Evolutionary conservation across 1,140 invertebrate species (phyloP), one percentile per base, ranked within the genome.

Genomic region (Zaprionus vittiger): DNA sequence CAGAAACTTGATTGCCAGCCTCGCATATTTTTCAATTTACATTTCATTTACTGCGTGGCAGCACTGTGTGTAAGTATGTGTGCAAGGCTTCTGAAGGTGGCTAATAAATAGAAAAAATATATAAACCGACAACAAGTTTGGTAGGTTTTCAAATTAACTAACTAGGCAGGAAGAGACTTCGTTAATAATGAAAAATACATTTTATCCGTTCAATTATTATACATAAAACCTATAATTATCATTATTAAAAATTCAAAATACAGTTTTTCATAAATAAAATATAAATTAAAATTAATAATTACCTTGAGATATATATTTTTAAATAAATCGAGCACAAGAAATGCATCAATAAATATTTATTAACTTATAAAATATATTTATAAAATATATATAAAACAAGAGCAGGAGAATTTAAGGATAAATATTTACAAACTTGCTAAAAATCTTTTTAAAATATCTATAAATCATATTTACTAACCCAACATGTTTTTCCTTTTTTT

Each of bases 11-110:
- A 86, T 86, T 86, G 73, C 77, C 55, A 70, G 66, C 72, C 73
- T 56, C 76, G 76, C 72, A 83, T 70, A 83, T 68, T 86, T 87
- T 87, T 80, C 77, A 83, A 86, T 86, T 86, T 87, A 83, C 83
- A 86, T 86, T 87, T 87, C 73, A 83, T 79, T 49, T 73, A 54
- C 68, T 41, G 24, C 37, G 0, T 17, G 14, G 11, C 26, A 22
- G 28, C 24, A 34, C 2, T 34, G 31, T 15, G 66, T 61, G 55
- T 61, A 12, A 61, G 26, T 54, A 26, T 52, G 26, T 67, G 55
- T 22, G 14, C 31, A 15, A 41, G 15, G 15, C 14, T 22, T 26
- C 24, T 41, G 22, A 12, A n/a, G 22, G 24, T 55, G 26, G 54
- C 9, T 56, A 28, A 20, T 52, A 52, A 52, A 52, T 24, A 24